Evolutionary conservation across 1,140 invertebrate species (phyloP).

Genomic region (Amphibalanus amphitrite): DNA sequence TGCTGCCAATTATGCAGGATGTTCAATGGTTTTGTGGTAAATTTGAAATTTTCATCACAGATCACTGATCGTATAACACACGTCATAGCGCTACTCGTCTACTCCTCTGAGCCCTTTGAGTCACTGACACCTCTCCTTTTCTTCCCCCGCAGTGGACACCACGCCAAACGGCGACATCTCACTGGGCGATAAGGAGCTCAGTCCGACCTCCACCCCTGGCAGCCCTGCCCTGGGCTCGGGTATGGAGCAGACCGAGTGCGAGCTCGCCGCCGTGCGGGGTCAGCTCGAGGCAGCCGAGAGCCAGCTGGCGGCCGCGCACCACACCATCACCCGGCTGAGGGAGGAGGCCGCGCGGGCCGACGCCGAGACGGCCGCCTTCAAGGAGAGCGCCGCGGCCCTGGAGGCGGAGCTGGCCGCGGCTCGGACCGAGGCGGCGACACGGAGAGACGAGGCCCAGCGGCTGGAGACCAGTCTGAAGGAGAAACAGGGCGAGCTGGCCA

Average conservation of each 20-base stretch:
- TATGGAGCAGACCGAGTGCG: neutral
- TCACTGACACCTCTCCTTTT: too few species aligned
- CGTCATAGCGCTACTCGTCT: too few species aligned
- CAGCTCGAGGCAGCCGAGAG: neutral
- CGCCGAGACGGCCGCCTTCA: too few species aligned
- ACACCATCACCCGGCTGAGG: neutral
- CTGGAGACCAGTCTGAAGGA: neutral
- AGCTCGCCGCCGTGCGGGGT: neutral
- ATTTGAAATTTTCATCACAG: too few species aligned
- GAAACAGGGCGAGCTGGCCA: neutral
- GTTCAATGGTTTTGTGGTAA: too few species aligned
- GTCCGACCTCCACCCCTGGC: too few species aligned
- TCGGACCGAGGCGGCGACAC: neutral
- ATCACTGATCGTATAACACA: too few species aligned
- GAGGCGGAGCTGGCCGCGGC: neutral
- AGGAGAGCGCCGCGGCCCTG: too few species aligned
- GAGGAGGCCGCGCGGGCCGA: neutral
- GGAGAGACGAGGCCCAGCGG: neutral
- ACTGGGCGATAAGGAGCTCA: neutral
- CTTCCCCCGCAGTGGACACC: too few species aligned
- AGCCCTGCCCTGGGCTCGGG: too few species aligned
- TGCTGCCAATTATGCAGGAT: too few species aligned
- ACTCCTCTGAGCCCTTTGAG: too few species aligned
- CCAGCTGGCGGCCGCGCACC: neutral
- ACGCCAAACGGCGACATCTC: slow-evolving; percentile 7